Percentiles rank a stretch among this genome's conserved stretches.
phyloP scores from a whole-genome alignment of 2,888 invertebrate species.

The Aporophyla nigra region DNA sequence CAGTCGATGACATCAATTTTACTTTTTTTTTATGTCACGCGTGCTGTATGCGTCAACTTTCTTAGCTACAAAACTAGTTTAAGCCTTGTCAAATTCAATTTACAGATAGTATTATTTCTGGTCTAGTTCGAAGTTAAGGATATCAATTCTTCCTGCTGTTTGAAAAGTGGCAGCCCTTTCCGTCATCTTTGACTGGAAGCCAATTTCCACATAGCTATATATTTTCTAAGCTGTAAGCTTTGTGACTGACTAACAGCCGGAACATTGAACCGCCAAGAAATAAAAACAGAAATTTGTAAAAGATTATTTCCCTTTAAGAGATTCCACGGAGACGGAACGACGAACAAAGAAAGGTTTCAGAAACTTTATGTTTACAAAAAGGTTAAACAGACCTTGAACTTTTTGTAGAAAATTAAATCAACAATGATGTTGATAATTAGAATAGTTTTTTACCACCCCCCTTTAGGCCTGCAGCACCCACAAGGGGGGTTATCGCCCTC shows the following conservation, averaged over 20 bases:
- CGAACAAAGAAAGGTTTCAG: neutral
- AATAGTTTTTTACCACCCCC: too few relatives aligned
- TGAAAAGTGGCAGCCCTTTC: too few relatives aligned
- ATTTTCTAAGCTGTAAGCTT: neutral
- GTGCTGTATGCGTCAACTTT: neutral
- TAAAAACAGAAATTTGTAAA: neutral
- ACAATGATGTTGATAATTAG: neutral
- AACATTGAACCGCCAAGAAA: too few relatives aligned
- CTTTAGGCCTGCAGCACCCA: too few relatives aligned
- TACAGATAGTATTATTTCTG: neutral
- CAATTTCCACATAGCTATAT: neutral
- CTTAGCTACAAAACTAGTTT: neutral
- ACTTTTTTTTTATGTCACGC: neutral
- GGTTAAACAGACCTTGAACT: neutral
- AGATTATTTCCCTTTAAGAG: neutral
- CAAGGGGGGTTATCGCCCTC: too few relatives aligned
- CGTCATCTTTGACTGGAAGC: too few relatives aligned
- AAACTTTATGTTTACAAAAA: neutral
- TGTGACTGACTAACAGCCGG: neutral
- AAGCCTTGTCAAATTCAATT: neutral
- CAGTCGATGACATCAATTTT: too few relatives aligned
- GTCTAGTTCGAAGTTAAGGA: neutral
- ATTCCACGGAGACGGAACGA: neutral
- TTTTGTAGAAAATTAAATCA: neutral
- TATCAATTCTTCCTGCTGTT: too few relatives aligned